Evolutionary conservation across 2,888 invertebrate genomes (phyloP).

Genomic region (Helleia helle): DNA sequence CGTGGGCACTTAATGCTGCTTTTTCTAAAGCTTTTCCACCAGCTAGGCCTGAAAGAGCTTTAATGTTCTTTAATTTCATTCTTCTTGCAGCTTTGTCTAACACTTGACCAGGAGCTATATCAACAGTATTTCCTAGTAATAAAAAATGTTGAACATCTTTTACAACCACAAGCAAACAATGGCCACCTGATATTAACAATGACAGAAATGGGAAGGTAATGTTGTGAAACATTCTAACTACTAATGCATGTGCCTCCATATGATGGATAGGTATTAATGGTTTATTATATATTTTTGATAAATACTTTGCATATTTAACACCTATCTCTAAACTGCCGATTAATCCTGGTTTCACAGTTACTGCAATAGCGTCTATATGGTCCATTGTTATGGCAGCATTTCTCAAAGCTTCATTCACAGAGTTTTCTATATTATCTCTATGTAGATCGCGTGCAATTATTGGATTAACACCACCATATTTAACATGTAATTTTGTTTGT

Average conservation of each 20-base stretch:
- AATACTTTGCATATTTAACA: constrained; percentile 84
- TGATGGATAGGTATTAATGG: constrained; percentile 97
- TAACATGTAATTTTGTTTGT: constrained; percentile 82
- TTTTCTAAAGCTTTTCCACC: constrained; percentile 92
- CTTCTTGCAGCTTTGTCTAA: constrained; percentile 93
- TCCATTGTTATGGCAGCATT: constrained; percentile 72
- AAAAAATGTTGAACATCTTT: constrained; percentile 82
- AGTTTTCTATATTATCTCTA: constrained; percentile 81
- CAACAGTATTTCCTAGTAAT: constrained; percentile 84
- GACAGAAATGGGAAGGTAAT: constrained; percentile 91
- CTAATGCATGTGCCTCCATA: constrained; percentile 98
- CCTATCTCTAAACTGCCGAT: constrained; percentile 86
- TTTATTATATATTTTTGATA: constrained; percentile 78
- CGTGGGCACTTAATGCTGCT: constrained; percentile 79
- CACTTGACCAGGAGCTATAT: constrained; percentile 95
- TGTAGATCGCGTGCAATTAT: constrained; percentile 89
- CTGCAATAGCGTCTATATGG: constrained; percentile 90
- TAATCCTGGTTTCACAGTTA: constrained; percentile 93
- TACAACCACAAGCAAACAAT: constrained; percentile 87
- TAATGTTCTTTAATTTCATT: constrained; percentile 85
- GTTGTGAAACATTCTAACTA: constrained; percentile 81
- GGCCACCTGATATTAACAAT: constrained; percentile 94
- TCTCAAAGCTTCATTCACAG: constrained; percentile 79
- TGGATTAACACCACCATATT: constrained; percentile 92
- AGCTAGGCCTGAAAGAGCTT: constrained; percentile 79